Conservation (phyloP, 2,113 vertebrate species). For the Thamnophis sirtalis region DNA sequence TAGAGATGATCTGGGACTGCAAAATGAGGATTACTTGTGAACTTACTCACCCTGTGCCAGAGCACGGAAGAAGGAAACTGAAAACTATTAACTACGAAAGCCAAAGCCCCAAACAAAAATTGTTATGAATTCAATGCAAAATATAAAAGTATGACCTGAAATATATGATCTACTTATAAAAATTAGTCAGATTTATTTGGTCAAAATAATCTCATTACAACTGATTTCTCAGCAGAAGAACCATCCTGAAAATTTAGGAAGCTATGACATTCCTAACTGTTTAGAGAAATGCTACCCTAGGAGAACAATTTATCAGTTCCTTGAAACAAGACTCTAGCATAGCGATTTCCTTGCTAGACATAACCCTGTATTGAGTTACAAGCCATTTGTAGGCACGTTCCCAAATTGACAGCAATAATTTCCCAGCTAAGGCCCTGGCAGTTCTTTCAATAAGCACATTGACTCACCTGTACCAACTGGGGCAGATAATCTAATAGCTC, state of each 20-base stretch:
- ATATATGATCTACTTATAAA: not conserved
- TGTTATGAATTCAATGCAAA: not conserved
- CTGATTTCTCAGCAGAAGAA: not conserved
- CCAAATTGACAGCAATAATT: not conserved
- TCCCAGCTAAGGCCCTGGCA: not conserved
- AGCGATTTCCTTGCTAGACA: not conserved
- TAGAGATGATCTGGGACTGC: not conserved
- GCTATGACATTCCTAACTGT: not conserved
- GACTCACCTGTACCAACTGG: conserved; percentile 89
- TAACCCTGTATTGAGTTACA: not conserved
- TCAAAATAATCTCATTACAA: not conserved
- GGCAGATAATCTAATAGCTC: conserved; percentile 95
- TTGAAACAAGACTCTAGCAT: not conserved
- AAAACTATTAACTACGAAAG: not conserved
- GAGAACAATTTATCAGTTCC: not conserved
- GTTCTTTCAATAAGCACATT: not conserved
- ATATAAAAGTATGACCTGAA: not conserved
- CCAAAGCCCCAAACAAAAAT: not conserved
- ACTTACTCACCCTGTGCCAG: not conserved
- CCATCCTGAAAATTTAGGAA: not conserved
- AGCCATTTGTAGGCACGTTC: not conserved
- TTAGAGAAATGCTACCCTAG: not conserved
- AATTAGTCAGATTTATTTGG: not conserved
- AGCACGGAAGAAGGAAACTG: not conserved
- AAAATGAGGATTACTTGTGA: not conserved